Evolutionary conservation across 2,797 vertebrate genomes (phyloP), one percentile per base, ranked within the genome.

Genomic region (Arremon brunneinucha): DNA sequence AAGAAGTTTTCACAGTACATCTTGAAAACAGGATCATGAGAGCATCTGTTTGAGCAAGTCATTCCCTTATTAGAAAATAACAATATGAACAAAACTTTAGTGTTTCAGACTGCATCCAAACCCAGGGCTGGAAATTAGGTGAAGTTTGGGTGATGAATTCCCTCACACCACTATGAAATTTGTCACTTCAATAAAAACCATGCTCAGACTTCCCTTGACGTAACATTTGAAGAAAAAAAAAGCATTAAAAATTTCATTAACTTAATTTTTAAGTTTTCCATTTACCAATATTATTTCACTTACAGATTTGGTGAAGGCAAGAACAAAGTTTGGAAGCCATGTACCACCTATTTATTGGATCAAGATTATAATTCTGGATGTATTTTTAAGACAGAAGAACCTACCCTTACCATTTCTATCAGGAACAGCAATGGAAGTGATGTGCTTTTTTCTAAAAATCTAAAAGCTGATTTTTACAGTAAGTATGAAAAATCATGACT

Each of bases 321-420:
- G 12, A 19, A 43, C 2, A 72, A 84, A 26, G 1, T 60, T 46
- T 65, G 59, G 85, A 89, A 97, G 32, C 12, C 59, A 5, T 98
- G 97, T 34, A 32, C 87, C 23, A 47, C 12, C 6, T 98, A 98
- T n/a, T 56, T 95, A 24, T 28, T 91, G 16, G 64, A 91, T 12
- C 65, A 69, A 35, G 50, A 86, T 28, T 93, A 74, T 77, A 94
- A 92, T 22, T 55, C 47, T 18, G 97, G 97, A 21, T 98, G 98
- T 59, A 12, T 95, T n/a, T 96, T 98, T 80, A 70, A 90, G n/a
- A 88, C 80, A 18, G 86, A 85, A 87, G 89, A 82, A 24, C 60
- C 60, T 6, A 80, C 76, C 12, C 87, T 96, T 67, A 41, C 50
- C 37, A 65, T 97, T 49, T 96, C 91, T 43, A 91, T 97, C 71